Base-by-base conservation (phyloP, 2,113 vertebrate species). In the Seriola dumerili region DNA sequence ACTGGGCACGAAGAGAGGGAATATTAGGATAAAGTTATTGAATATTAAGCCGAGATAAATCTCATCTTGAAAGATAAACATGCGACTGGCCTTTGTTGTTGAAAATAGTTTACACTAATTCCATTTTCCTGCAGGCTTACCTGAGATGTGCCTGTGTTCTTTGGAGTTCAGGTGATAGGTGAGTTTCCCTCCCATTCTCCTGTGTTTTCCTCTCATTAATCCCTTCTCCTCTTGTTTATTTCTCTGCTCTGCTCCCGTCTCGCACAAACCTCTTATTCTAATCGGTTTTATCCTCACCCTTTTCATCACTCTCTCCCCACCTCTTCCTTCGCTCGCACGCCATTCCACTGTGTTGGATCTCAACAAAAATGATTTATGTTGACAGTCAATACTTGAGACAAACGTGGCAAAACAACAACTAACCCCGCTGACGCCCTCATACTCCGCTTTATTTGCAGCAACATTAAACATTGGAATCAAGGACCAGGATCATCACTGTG, bases 341-440 rank as follows among this genome's bases (percentile, higher is more conserved):
- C 38, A 54, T 48, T 46, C 73, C 62, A 44, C 44, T 14, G 12
- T 9, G 0, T 11, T 2, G 1, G 46, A 58, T 29, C 23, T 72
- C 62, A 76, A 64, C 52, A 29, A 44, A 72, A 63, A 1, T 4
- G 40, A 69, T 74, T 63, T n/a, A 40, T 83, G 76, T 69, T 84
- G 68, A 58, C 72, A 80, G 67, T 80, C 72, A 83, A 75, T 21
- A 87, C 29, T 42, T 10, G 6, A 52, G 59, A 77, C 23, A 50
- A 68, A 55, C 50, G 10, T 75, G 76, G 71, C 72, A 57, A 62
- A 80, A 67, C 36, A 80, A 61, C 36, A 38, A 23, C 36, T 9
- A 17, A 29, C 36, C 34, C 23, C 29, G 8, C 34, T 8, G 0
- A 17, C 36, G 61, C 38, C 72, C 57, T 76, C 59, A 29, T 57